Base-by-base conservation (phyloP, 2,888 invertebrate genomes). In the Flexamia atlantica region DNA sequence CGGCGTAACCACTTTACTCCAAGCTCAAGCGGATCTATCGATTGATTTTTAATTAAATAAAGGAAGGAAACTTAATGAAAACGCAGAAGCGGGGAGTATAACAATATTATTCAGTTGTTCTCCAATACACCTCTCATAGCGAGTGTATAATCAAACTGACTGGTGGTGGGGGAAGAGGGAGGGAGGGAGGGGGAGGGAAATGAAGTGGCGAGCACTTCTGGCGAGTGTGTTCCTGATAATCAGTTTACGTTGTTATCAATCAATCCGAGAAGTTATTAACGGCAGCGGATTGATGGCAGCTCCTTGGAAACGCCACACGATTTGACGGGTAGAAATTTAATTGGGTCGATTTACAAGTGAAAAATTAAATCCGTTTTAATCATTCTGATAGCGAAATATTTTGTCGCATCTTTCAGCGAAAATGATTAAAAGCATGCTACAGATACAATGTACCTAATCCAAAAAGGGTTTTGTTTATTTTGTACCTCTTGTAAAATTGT, bases 181-280 rank as follows among this genome's bases (percentile, higher is more conserved):
- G 64, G 30, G 53, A 20, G 28, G 3, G 28, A 17, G 9, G 64
- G 64, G 42, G 12, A 28, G 40, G 36, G 72, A n/a, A 68, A 40
- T 72, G 72, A 72, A 36, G 72, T 72, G 42, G 72, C 42, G 72
- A 42, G 28, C 72, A 72, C 72, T 72, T 72, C 72, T 72, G 72
- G 72, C 72, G 72, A 72, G 72, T 72, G 40, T 40, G 72, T 40
- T 72, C 40, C 40, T 40, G 72, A 42, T 72, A 72, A 72, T 72
- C 72, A 42, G 72, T 72, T 72, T 72, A 72, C 64, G 64, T 10
- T 23, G 72, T 72, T 72, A 72, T 72, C 72, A 36, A 72, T 72
- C 72, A 72, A 72, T 72, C 72, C 17, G 42, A 72, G 72, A 72
- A 36, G 20, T 72, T 72, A 72, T 64, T 64, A 64, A 64, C 64